Base-by-base conservation (phyloP, 1,140 invertebrate genomes). In the Diuraphis noxia region DNA sequence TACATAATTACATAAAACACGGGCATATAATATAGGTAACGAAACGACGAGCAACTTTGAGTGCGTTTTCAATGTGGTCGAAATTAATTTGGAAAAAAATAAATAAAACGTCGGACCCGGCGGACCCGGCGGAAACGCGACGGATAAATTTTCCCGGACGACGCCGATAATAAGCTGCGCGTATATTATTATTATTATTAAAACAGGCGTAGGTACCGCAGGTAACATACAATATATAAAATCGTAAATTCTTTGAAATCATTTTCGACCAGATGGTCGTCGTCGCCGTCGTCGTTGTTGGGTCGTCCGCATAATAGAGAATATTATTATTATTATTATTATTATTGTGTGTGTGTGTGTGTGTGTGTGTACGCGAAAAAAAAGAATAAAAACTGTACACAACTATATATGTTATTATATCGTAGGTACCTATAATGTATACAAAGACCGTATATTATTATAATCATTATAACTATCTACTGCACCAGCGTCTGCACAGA, bases 391-490 rank as follows among this genome's bases (percentile, higher is more conserved):
- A 49, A 49, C 46, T 49, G 23, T 72, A 72, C 56, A 72, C 30
- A 72, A 72, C 56, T 72, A 72, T n/a, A 17, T 72, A 19, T n/a
- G n/a, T 72, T 72, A 72, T 72, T 72, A 72, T 34, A 72, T 72
- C 13, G 56, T 72, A 72, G 56, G 56, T 72, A 72, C 56, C 56
- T 13, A n/a, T n/a, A 72, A 72, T 72, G 34, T 72, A 72, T n/a
- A 72, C 56, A 72, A 72, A 72, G 56, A 72, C 56, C 56, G 56
- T 72, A 34, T 19, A 72, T 72, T 19, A 72, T 72, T 72, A 72
- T 72, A 72, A 72, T 72, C 56, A 72, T 72, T 72, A 72, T 72
- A 72, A 72, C 56, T 72, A 72, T n/a, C 30, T n/a, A 72, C 56
- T 72, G 30, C 56, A 34, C 56, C 30, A 72, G 56, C 4, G 30